Evolutionary conservation across 2,888 invertebrate species (phyloP), one percentile per base, ranked within the genome.

Genomic region (Apeira syringaria): DNA sequence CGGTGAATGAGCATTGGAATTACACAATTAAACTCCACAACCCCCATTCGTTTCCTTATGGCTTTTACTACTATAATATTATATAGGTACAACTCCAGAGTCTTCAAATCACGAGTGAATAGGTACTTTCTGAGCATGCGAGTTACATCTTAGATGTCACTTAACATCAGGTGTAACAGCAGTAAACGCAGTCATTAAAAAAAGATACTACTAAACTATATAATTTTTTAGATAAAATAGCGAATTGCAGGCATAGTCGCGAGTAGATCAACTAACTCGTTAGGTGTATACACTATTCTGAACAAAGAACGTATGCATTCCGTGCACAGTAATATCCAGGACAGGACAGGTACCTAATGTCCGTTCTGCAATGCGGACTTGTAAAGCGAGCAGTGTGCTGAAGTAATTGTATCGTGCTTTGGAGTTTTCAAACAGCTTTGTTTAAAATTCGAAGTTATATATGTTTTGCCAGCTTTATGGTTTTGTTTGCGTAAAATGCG

Each of bases 351-450:
- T 39, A 40, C 32, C 2, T 20, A 18, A 17, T 17, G 17, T 27
- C 13, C 20, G 11, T 30, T 18, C 9, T 17, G 11, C 28, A 18
- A 6, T 29, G 11, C 3, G 29, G 24, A 10, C 5, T 24, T 34
- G 13, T 20, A 28, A 29, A 33, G 4, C 5, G 24, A 22, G 18
- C 32, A 40, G 22, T 29, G 24, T 25, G 34, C 17, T 34, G 15
- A 29, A 34, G 29, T 41, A 41, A 41, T 34, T 29, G 40, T 24
- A 17, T 41, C 29, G n/a, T 41, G 12, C 24, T 34, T 29, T 4
- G 8, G 11, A 32, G 32, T 13, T 32, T 20, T 27, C 11, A 1
- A 10, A 10, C 18, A 17, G 27, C 17, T 33, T 33, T n/a, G 8
- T 10, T n/a, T 10, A 6, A n/a, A 13, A 26, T 28, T 28, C 7